These are phyloP conservation scores for Sebastes schlegelii DNA, from an alignment of 2,113 vertebrate genomes.

Conservation along the genomic window DNA sequence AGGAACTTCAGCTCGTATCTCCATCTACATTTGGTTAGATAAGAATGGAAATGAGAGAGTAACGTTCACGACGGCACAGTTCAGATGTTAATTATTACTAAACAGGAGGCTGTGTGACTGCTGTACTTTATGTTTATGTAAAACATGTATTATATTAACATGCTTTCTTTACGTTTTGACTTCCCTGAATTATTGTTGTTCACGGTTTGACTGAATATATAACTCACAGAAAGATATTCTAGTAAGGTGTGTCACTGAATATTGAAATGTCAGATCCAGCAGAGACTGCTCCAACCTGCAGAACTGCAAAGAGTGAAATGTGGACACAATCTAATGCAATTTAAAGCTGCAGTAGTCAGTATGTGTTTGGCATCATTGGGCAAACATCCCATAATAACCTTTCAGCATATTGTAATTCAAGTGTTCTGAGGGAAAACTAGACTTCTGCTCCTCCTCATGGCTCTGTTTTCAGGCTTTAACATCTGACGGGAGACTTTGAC, in stretches of 20 bases:
- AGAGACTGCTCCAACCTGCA: background rate
- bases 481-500: no score
- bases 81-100: constrained; percentile 8
- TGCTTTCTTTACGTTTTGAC: background rate
- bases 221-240: background rate
- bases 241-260: background rate
- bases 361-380: no score
- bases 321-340: background rate
- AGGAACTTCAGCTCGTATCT: constrained; percentile 31
- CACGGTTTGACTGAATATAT: background rate
- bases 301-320: no score
- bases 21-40: constrained; percentile 65
- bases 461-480: no score
- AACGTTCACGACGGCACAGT: background rate
- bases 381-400: no score
- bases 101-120: background rate
- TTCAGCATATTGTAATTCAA: no score
- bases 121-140: background rate
- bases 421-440: no score
- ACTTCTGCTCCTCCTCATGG: no score
- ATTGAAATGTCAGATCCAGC: background rate
- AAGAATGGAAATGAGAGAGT: constrained; percentile 52
- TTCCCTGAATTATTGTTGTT: background rate
- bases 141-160: background rate
- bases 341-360: no score